Conservation (phyloP, 1,140 invertebrate species). For the Drosophila micromelanica region DNA sequence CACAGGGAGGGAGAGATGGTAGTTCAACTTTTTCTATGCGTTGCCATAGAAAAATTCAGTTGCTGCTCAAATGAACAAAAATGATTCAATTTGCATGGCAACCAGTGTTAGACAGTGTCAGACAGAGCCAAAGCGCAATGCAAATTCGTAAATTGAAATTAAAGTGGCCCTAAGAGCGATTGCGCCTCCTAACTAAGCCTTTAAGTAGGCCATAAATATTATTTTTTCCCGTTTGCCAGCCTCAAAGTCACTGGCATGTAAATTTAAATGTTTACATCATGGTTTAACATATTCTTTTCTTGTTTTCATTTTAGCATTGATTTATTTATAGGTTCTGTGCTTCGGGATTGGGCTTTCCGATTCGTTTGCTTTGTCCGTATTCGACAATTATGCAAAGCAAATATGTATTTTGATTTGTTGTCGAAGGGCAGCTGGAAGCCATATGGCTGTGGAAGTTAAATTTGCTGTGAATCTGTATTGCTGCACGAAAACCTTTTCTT, state of each 20-base stretch:
- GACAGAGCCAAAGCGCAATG: constrained; percentile 26
- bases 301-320: constrained; percentile 38
- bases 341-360: constrained; percentile 4
- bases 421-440: background rate
- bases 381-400: constrained; percentile 59
- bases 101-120: constrained; percentile 35
- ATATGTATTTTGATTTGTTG: constrained; percentile 43
- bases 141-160: constrained; percentile 65
- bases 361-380: constrained; percentile 22
- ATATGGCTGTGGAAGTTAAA: background rate
- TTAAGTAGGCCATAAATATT: constrained; percentile 63
- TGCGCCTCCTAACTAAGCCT: constrained; percentile 47
- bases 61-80: constrained; percentile 56
- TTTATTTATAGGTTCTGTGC: constrained; percentile 49
- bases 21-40: constrained; percentile 1
- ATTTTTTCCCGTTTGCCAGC: constrained; percentile 9
- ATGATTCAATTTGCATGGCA: constrained; percentile 62
- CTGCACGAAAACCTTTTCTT: too few relatives aligned
- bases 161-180: constrained; percentile 51
- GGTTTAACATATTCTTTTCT: constrained; percentile 42
- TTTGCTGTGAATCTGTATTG: constrained; percentile 1
- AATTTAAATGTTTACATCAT: constrained; percentile 55
- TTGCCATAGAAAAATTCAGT: constrained; percentile 36
- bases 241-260: constrained; percentile 44
- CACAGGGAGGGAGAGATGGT: background rate